Evolutionary conservation across 2,797 vertebrate genomes (phyloP).

Genomic region (Periophthalmus magnuspinnatus): DNA sequence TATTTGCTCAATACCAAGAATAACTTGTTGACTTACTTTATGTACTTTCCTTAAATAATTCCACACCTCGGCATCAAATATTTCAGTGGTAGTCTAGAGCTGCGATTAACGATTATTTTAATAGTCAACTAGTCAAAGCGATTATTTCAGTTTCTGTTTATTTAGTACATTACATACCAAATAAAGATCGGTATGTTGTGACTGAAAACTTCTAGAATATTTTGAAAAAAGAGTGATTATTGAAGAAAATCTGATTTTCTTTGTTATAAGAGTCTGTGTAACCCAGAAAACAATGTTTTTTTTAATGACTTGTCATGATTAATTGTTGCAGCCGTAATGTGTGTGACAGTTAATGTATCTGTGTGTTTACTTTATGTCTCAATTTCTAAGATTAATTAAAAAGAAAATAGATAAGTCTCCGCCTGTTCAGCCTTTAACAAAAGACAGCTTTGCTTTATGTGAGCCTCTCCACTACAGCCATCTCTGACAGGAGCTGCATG

Average conservation of each 20-base stretch:
- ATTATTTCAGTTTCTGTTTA: too few relatives aligned
- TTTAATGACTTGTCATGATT: too few relatives aligned
- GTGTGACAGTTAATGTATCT: not conserved
- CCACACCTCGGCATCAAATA: not conserved
- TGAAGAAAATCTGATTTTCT: too few relatives aligned
- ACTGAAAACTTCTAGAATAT: too few relatives aligned
- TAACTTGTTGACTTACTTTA: not conserved
- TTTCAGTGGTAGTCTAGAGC: not conserved
- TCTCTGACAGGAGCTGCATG: constrained; percentile 54
- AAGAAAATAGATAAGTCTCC: constrained; percentile 20
- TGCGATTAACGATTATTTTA: too few relatives aligned
- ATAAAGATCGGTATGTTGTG: too few relatives aligned
- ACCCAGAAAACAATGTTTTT: too few relatives aligned
- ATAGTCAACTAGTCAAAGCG: too few relatives aligned
- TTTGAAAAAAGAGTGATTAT: too few relatives aligned
- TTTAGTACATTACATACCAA: too few relatives aligned
- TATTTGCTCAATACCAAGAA: not conserved
- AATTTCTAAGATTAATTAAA: not conserved
- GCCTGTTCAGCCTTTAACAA: constrained; percentile 36
- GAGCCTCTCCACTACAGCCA: constrained; percentile 48
- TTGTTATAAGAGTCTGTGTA: too few relatives aligned
- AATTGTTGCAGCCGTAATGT: too few relatives aligned
- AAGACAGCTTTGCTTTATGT: constrained; percentile 50
- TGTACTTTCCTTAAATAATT: not conserved
- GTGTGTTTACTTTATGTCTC: not conserved